Base-by-base conservation (phyloP, 2,888 invertebrate species). In the Rapana venosa region DNA sequence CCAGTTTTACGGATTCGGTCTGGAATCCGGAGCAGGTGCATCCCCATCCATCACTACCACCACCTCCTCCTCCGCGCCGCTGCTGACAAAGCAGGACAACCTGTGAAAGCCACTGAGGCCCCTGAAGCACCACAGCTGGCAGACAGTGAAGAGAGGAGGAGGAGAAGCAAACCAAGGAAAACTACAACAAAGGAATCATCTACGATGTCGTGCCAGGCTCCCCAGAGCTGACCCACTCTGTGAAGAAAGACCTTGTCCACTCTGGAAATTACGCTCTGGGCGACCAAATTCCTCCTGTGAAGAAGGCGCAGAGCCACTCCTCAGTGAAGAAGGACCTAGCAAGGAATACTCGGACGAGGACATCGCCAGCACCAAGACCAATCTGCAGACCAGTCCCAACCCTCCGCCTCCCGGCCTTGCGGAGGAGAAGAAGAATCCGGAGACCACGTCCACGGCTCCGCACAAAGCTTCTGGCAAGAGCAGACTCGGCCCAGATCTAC, bases 381-480 rank as follows among this genome's bases (percentile, higher is more conserved):
- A 92, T 81, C 90, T 89, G 58, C 91, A 92, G 70, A 94, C 94
- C 2, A 93, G 94, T 81, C 94, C 94, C 22, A 94, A 94, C 90
- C 94, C 94, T 13, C 93, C 94, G 0, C 92, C 92, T 13, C 92
- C 92, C 6, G 91, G 90, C n/a, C 61, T 90, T 4, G 90, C 79
- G 32, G 87, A 93, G 89, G 61, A 90, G 90, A 90, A 91, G 90
- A 90, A 88, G 26, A 36, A 58, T 22, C 32, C 61, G 15, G 74
- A 74, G n/a, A 83, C 93, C 1, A 90, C 92, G 13, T 92, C 93
- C 17, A 93, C 93, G 13, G 92, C 92, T 47, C 92, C 58, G 30
- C 66, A 26, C 56, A 66, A n/a, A n/a, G 15, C 22, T 15, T 26
- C 47, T 17, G 74, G 20, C 58, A 91, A 91, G 85, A 90, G 91